These are phyloP conservation scores for Scolopax bukidnonensis DNA, from an alignment of 2,797 vertebrate genomes.

Conservation along the genomic window DNA sequence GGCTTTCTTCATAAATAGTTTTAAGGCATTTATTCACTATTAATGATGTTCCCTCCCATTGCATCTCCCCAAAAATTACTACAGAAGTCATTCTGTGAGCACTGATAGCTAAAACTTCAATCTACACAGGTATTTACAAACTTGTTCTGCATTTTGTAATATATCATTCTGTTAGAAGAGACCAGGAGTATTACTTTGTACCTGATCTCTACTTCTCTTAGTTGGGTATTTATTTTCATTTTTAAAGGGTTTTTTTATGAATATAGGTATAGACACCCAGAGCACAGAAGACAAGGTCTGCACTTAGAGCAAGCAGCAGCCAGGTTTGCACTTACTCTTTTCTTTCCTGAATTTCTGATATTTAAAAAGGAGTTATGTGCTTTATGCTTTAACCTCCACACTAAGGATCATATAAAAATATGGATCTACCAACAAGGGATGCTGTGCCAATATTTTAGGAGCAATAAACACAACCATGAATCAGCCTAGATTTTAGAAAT, in stretches of 20 bases:
- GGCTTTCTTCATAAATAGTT: neutral
- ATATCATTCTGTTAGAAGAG: neutral
- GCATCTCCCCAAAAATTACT: neutral
- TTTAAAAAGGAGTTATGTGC: neutral
- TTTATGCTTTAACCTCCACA: neutral
- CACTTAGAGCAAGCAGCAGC: neutral
- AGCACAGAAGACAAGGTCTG: neutral
- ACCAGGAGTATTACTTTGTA: neutral
- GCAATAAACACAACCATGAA: neutral
- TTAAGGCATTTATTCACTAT: neutral
- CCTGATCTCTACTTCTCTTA: neutral
- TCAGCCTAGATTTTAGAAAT: neutral
- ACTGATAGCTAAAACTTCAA: neutral
- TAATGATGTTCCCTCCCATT: neutral
- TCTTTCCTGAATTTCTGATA: neutral
- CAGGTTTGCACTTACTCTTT: neutral
- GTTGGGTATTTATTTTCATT: fast-evolving
- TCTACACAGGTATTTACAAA: neutral
- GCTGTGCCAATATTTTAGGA: neutral
- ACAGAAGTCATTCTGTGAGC: neutral
- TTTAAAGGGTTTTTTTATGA: neutral
- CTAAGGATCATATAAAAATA: neutral
- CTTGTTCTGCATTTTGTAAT: neutral
- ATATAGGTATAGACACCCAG: neutral
- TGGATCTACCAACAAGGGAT: fast-evolving